phyloP scores from a whole-genome alignment of 1,140 invertebrate species.

The Procambarus virginalis region DNA sequence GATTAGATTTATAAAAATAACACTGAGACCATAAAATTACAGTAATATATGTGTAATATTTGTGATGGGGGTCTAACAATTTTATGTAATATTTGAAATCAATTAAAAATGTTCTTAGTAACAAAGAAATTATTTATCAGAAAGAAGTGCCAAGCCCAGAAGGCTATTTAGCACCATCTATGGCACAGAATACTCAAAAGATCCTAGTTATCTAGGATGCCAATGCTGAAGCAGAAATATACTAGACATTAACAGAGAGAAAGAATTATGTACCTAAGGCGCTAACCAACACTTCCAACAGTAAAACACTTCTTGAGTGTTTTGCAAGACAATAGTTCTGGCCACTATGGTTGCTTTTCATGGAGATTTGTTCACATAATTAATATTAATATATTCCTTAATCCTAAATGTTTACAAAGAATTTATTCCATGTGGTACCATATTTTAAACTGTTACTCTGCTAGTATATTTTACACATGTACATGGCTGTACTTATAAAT shows the following conservation, averaged over 20 bases:
- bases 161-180: no score
- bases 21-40: constrained; percentile 35
- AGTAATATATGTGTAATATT: constrained; percentile 25
- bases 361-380: neutral
- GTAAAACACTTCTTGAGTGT: no score
- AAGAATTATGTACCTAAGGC: neutral
- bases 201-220: no score
- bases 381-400: neutral
- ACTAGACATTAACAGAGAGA: no score
- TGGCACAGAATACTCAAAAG: no score
- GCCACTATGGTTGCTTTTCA: neutral
- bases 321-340: neutral
- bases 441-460: no score
- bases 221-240: no score
- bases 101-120: neutral
- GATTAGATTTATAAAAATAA: constrained; percentile 50
- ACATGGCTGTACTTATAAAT: no score
- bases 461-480: no score
- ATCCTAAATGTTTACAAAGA: neutral
- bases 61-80: constrained; percentile 3
- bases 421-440: neutral
- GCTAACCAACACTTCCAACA: neutral
- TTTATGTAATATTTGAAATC: neutral
- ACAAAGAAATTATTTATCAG: neutral
- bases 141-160: neutral